Percentiles rank a stretch among this genome's conserved stretches.
Conservation (phyloP, 2,888 invertebrate species). For the Ectemnius continuus region DNA sequence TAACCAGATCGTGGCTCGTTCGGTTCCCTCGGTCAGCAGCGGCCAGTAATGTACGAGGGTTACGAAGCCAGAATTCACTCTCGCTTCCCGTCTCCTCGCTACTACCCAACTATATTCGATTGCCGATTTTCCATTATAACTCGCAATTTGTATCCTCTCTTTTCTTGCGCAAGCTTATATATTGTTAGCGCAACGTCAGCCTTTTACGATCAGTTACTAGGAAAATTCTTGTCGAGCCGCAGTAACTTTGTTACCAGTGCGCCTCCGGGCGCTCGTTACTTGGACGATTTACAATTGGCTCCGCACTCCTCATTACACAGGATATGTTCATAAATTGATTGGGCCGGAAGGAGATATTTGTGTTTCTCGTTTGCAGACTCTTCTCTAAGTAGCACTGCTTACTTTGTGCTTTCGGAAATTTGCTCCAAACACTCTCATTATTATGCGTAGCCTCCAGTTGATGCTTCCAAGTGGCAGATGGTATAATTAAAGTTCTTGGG, state of each 20-base stretch:
- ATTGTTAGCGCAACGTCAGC: not conserved
- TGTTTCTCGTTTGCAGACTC: too few species aligned
- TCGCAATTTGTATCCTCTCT: not conserved
- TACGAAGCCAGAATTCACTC: conserved; percentile 35
- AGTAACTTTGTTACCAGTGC: not conserved
- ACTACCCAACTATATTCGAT: conserved; percentile 15
- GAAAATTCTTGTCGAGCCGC: not conserved
- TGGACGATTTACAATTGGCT: too few species aligned
- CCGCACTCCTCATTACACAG: too few species aligned
- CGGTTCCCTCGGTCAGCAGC: conserved; percentile 46
- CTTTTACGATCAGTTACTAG: not conserved
- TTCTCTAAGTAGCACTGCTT: too few species aligned
- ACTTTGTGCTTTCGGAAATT: too few species aligned
- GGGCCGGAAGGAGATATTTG: too few species aligned
- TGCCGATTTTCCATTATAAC: conserved; percentile 16
- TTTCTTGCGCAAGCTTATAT: not conserved
- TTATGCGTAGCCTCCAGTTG: too few species aligned
- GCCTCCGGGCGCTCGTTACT: too few species aligned
- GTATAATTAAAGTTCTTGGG: too few species aligned
- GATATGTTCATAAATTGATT: too few species aligned
- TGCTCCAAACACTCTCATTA: too few species aligned
- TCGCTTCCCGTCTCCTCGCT: conserved; percentile 20
- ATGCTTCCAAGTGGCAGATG: too few species aligned
- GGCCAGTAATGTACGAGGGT: conserved; percentile 52
- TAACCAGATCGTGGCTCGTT: conserved; percentile 62